Evolutionary conservation across 2,888 invertebrate species (phyloP).

Genomic region (Liodrosophila aerea): DNA sequence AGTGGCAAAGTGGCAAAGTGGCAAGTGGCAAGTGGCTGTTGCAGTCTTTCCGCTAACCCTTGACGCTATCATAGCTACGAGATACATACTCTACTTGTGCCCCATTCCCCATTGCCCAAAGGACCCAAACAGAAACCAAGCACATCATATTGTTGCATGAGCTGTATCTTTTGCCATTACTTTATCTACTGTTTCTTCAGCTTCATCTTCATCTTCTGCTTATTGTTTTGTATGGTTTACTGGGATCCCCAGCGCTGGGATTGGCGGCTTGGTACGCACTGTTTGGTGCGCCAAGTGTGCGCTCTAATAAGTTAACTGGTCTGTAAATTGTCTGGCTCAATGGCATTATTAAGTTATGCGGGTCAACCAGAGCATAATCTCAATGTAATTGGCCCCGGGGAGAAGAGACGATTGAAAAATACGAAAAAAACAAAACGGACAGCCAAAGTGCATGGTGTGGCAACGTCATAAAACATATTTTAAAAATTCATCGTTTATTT

Average conservation of each 20-base stretch:
- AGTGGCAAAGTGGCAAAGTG: slow-evolving; percentile 5
- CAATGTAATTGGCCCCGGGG: background rate
- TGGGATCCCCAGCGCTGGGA: no score
- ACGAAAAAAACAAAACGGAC: background rate
- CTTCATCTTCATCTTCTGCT: background rate
- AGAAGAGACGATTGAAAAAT: background rate
- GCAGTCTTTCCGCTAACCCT: background rate
- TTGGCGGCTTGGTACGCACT: no score
- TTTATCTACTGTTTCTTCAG: no score
- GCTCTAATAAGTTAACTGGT: slow-evolving; percentile 63
- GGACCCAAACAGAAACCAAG: background rate
- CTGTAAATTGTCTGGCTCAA: slow-evolving; percentile 56
- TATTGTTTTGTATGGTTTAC: no score
- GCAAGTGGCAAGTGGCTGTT: slow-evolving; percentile 5
- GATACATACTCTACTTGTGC: background rate
- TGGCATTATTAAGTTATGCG: slow-evolving; percentile 40
- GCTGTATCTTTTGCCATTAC: background rate
- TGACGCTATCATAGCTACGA: background rate
- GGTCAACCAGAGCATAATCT: slow-evolving; percentile 1
- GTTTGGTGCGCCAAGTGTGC: slow-evolving; percentile 28
- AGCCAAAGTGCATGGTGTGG: no score
- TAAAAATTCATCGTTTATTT: no score
- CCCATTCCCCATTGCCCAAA: slow-evolving; percentile 1
- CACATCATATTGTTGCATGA: slow-evolving; percentile 25
- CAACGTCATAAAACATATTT: no score